Base-by-base conservation (phyloP, 1,140 invertebrate genomes). In the Drosophila nasuta region DNA sequence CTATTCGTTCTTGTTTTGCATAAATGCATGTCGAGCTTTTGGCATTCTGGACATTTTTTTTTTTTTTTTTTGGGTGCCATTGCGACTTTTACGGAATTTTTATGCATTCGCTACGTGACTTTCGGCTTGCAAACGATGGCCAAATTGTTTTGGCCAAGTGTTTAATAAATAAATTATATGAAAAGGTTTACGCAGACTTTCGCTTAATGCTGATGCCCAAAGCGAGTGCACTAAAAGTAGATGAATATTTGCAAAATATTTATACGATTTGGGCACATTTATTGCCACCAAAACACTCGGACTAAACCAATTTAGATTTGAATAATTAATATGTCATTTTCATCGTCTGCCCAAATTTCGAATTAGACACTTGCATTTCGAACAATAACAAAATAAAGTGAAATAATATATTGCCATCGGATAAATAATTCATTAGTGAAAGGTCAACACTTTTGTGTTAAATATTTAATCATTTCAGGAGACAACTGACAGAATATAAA, bases 51-150 rank as follows among this genome's bases (percentile, higher is more conserved):
- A 25, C 20, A 4, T 25, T 25, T 25, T 25, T 25, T 20, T 33
- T 20, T 20, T 20, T 20, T 20, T 25, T 63, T 79, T 62, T 30
- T 75, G 66, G 72, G 66, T 63, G 72, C 54, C 69, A 30, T 66
- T 72, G 69, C 43, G 52, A 75, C 60, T 78, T 73, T 75, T 82
- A 66, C 63, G 59, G 81, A 85, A 77, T 83, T 83, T 83, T 83
- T 83, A 85, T 85, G 81, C 81, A 83, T 83, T 83, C 63, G 45
- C 73, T 81, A 83, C 81, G 81, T 83, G 81, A 82, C 81, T 60
- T 56, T 66, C 57, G 20, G 43, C 48, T 46, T 10, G 17, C 58
- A 45, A 58, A 46, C 38, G 48, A 59, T 56, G 45, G 67, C 54
- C 52, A 73, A 77, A 73, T 80, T 73, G 58, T 69, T 72, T 69